Conservation (phyloP, 2,797 vertebrate species). For the Danionella dracula region DNA sequence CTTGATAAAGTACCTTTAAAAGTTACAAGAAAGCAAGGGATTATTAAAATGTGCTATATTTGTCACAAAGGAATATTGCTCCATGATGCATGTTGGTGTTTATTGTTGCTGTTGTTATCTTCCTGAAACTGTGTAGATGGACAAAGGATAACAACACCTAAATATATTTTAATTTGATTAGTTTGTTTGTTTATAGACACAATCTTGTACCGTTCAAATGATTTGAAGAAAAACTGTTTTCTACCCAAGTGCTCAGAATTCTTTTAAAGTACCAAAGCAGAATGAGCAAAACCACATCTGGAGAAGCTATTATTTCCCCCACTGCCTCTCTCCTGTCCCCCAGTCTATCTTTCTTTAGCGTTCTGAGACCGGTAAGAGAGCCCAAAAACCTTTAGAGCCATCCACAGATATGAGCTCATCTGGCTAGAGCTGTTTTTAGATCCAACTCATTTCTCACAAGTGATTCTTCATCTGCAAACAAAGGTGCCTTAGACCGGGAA, state of each 20-base stretch:
- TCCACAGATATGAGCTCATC: slow-evolving; percentile 50
- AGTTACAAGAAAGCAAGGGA: no score
- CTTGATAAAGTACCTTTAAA: no score
- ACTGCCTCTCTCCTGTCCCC: background rate
- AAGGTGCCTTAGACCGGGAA: slow-evolving; percentile 3
- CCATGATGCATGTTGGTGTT: no score
- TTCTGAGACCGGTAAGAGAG: slow-evolving; percentile 9
- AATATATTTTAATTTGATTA: no score
- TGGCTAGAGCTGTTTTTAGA: slow-evolving; percentile 36
- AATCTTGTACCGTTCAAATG: background rate
- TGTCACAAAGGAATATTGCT: no score
- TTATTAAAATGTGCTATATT: no score
- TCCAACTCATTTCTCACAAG: slow-evolving; percentile 27
- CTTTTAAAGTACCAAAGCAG: slow-evolving; percentile 17
- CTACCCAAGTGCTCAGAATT: slow-evolving; percentile 28
- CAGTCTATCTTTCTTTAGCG: slow-evolving; percentile 2
- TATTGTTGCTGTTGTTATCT: no score
- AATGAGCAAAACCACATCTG: slow-evolving; percentile 41
- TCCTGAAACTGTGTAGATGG: no score
- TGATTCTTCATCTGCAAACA: slow-evolving; percentile 29
- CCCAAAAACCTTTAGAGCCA: slow-evolving; percentile 14
- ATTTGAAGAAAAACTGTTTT: slow-evolving; percentile 16
- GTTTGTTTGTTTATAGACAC: background rate
- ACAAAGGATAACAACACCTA: no score
- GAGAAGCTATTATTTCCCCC: slow-evolving; percentile 33